These are phyloP conservation scores for Hetaerina americana DNA, from an alignment of 1,140 invertebrate species.

Conservation along the genomic window DNA sequence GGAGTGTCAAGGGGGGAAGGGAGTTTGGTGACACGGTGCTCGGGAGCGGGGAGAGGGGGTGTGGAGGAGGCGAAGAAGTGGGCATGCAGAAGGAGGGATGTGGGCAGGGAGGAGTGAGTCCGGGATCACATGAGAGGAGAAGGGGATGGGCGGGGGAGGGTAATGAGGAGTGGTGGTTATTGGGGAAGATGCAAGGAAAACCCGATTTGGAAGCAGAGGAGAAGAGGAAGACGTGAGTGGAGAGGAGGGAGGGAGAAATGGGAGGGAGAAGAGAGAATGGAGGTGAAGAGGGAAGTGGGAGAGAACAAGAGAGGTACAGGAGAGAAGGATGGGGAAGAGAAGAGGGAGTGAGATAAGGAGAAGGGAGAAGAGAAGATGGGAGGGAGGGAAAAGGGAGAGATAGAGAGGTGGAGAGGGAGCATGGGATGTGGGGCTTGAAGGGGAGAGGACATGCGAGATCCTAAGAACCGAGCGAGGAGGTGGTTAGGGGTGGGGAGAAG, in stretches of 20 bases:
- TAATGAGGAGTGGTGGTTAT: too few relatives aligned
- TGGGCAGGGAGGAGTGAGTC: too few relatives aligned
- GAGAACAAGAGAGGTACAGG: neutral
- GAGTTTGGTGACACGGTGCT: too few relatives aligned
- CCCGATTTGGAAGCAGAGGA: neutral
- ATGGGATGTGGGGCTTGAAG: neutral
- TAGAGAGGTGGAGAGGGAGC: neutral
- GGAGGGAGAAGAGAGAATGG: neutral
- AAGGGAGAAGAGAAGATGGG: neutral
- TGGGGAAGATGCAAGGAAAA: too few relatives aligned
- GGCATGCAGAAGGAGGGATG: too few relatives aligned
- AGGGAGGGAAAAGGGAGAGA: neutral
- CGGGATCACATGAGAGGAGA: too few relatives aligned
- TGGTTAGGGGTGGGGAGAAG: neutral
- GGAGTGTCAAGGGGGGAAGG: too few relatives aligned
- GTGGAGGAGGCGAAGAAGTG: too few relatives aligned
- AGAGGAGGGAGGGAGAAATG: neutral
- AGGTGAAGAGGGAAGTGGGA: neutral
- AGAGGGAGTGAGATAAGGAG: neutral
- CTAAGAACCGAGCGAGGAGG: too few relatives aligned
- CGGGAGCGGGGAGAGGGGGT: too few relatives aligned
- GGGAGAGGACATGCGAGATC: too few relatives aligned
- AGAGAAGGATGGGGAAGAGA: neutral
- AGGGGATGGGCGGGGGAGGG: too few relatives aligned
- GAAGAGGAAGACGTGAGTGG: neutral